phyloP scores from a whole-genome alignment of 2,797 vertebrate species.

The Squalus acanthias region DNA sequence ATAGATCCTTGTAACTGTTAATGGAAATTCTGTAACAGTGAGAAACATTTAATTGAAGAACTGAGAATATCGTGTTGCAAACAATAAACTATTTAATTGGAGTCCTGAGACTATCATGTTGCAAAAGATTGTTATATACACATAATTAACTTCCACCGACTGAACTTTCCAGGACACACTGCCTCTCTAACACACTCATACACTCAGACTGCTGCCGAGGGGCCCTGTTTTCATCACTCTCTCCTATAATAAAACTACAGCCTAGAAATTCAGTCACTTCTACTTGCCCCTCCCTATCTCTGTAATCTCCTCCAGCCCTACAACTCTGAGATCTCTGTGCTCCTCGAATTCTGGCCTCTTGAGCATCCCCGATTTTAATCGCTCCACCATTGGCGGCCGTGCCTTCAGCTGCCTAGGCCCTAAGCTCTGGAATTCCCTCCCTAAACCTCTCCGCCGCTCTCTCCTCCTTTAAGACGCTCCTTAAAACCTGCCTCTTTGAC shows the following conservation, averaged over 20 bases:
- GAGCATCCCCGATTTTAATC: no score
- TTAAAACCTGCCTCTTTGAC: no score
- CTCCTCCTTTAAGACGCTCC: no score
- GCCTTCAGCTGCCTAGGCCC: no score
- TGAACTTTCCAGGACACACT: neutral
- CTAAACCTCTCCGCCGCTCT: no score
- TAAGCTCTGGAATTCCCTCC: no score
- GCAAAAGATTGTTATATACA: neutral
- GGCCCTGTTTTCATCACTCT: no score
- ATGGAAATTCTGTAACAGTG: neutral
- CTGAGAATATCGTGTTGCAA: neutral
- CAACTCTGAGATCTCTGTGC: neutral
- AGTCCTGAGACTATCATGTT: neutral
- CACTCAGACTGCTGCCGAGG: neutral
- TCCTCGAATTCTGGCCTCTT: no score
- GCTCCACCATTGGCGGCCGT: no score
- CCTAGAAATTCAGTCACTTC: no score
- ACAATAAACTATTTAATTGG: constrained; percentile 19
- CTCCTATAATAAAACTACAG: no score
- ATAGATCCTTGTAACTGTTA: neutral
- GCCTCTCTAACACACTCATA: neutral
- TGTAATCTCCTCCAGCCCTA: neutral
- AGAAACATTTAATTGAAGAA: neutral
- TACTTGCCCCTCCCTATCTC: no score
- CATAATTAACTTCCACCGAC: neutral